Percentiles rank a stretch among this genome's conserved stretches.
phyloP scores from a whole-genome alignment of 1,140 invertebrate species.

The Linepithema humile region DNA sequence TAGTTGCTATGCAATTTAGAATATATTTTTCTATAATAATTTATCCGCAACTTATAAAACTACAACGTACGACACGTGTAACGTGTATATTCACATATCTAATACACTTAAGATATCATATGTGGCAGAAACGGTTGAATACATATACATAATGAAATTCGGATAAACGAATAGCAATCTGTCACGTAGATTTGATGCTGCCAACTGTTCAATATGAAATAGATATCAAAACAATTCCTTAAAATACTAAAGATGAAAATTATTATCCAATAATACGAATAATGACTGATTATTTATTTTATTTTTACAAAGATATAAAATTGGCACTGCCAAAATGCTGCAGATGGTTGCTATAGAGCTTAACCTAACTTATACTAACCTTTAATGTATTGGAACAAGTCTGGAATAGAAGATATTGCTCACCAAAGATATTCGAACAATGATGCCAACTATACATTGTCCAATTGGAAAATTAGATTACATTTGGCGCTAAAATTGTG shows the following conservation, averaged over 20 bases:
- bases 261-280: neutral
- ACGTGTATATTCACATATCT: neutral
- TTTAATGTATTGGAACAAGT: neutral
- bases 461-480: neutral
- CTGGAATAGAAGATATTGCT: no score
- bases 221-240: neutral
- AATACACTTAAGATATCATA: no score
- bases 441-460: neutral
- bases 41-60: neutral
- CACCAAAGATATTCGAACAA: neutral
- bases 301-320: constrained; percentile 11
- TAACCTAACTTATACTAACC: neutral
- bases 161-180: constrained; percentile 20
- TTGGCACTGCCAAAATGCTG: neutral
- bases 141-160: neutral
- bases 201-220: constrained; percentile 15
- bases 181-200: constrained; percentile 40
- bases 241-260: neutral
- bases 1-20: neutral
- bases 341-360: neutral
- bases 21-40: neutral
- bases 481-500: neutral
- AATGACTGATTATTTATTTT: neutral
- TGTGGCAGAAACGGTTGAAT: neutral
- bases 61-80: neutral